Base-by-base conservation (phyloP, 2,797 vertebrate genomes). In the Poecilia picta region DNA sequence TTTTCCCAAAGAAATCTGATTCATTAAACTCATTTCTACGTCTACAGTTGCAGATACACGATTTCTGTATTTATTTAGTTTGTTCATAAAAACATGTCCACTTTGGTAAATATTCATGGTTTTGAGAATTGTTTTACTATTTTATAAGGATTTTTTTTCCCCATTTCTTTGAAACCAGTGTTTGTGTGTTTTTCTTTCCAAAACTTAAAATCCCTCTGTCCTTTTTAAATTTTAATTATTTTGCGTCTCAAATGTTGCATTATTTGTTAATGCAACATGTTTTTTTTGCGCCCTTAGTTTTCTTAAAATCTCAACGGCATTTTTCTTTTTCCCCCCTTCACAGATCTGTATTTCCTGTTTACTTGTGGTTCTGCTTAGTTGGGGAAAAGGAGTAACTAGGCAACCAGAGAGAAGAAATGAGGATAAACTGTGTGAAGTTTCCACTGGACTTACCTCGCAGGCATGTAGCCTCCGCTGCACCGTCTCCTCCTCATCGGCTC, bases 381-480 rank as follows among this genome's bases (percentile, higher is more conserved):
- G 18, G 33, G 7, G 57, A 25, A 20, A 41, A 78, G 46, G n/a
- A 45, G n/a, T 77, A 11, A 74, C n/a, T 18, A 75, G 72, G 41
- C 59, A 31, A 45, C 62, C 36, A 28, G 47, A 75, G 33, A 28
- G 10, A 75, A 68, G 23, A 59, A 36, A 28, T 66, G 12, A 76
- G 45, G 47, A 55, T 55, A 77, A 72, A 64, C 6, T 51, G 23
- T 46, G 70, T 43, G 18, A 41, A 41, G 8, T 47, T 71, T 73
- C 73, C 46, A 31, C 36, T 15, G 57, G 47, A 74, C 66, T 59
- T 95, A 99, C 98, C 97, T 98, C 95, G 80, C 96, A 96, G 86
- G 95, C 85, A 7, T 94, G 88, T 73, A 96, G 95, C 82, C 96
- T 93, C 75, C 94, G 94, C 72, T 89, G 81, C 15, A 96, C 80